Evolutionary conservation across 2,888 invertebrate genomes (phyloP), one percentile per base, ranked within the genome.

Genomic region (Drosophila koepferae): DNA sequence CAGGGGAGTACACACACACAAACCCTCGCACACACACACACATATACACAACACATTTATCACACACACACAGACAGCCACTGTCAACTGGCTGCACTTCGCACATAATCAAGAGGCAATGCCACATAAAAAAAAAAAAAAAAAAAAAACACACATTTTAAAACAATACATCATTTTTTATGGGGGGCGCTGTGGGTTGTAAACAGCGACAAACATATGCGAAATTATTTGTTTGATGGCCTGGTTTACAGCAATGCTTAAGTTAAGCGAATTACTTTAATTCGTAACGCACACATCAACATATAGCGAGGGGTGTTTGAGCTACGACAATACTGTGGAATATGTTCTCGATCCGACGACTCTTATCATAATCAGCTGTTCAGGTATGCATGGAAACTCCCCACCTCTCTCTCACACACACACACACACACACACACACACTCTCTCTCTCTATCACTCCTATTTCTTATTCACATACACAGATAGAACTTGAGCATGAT

Each of bases 251-350:
- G 38, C 63, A 41, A 20, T 34, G 54, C 72, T 79, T 61, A 78
- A 75, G 73, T 65, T 72, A 80, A 83, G 84, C 86, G 88, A 79
- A 78, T 86, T 85, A 85, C 88, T 85, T 87, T 83, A 88, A 86
- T 88, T 86, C 86, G 75, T 75, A 69, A 69, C 71, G 71, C 63
- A 58, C 55, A 63, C 62, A 77, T 62, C 10, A 16, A 9, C 7
- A 1, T 5, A 1, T 18, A 1, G 12, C 8, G 51, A 38, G 53
- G 20, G 55, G 10, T 34, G 51, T 18, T 10, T 3, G 34, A 34
- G 34, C 34, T 18, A 14, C 20, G 58, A 20, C 20, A n/a, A 9
- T n/a, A 20, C 38, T 20, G 9, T 18, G 18, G n/a, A 0, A 10
- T 12, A 2, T 14, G 14, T 16, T 9, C 23, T 7, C 14, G 3